These are phyloP conservation scores for Homarus americanus DNA, from an alignment of 1,140 invertebrate genomes.

Conservation along the genomic window DNA sequence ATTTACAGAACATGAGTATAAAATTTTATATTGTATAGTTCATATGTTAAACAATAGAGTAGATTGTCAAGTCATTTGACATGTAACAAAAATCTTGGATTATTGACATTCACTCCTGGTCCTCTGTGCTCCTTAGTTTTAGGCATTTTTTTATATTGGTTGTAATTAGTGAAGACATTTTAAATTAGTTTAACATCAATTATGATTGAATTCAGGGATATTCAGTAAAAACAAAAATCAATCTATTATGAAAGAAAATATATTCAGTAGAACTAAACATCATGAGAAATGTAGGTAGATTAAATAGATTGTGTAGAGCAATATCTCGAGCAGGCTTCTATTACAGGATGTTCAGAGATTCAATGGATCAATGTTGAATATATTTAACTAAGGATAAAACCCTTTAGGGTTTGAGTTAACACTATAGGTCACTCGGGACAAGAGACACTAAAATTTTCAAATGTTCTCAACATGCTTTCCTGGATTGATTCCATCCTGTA, in stretches of 20 bases:
- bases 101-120: too few relatives aligned
- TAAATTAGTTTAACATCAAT: too few relatives aligned
- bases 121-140: too few relatives aligned
- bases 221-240: too few relatives aligned
- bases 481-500: slow-evolving; percentile 40
- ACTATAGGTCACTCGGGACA: slow-evolving; percentile 15
- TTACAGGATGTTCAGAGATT: not conserved
- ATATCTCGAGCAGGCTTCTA: not conserved
- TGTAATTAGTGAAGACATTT: too few relatives aligned
- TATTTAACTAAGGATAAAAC: not conserved
- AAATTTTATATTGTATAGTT: too few relatives aligned
- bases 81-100: too few relatives aligned
- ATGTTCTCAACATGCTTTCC: slow-evolving; percentile 56
- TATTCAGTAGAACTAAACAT: not conserved
- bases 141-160: too few relatives aligned
- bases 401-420: not conserved
- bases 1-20: too few relatives aligned
- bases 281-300: not conserved
- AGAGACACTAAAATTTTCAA: slow-evolving; percentile 50
- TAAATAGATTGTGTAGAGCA: not conserved
- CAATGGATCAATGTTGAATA: not conserved
- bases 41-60: too few relatives aligned
- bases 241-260: not conserved
- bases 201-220: too few relatives aligned
- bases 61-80: too few relatives aligned